Base-by-base conservation (phyloP, 1,140 invertebrate species). In the Ectropis grisescens region DNA sequence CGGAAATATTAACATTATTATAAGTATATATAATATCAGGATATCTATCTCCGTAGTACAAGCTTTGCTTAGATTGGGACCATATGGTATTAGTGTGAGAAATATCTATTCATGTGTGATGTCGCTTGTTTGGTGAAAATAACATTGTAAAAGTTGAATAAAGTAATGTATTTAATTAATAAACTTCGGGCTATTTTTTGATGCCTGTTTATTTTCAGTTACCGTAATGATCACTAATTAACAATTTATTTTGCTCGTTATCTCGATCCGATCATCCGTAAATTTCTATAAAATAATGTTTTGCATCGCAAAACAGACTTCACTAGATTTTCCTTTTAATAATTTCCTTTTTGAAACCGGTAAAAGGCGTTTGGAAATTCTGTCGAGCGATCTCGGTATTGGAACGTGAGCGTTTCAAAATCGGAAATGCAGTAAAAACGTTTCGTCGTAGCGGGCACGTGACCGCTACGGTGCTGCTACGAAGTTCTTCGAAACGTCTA, bases 391-490 rank as follows among this genome's bases (percentile, higher is more conserved):
- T 22, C 37, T n/a, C 25, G 25, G 3, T 12, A 37, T 33, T 37
- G 30, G 36, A 32, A 41, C n/a, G n/a, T n/a, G n/a, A n/a, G n/a
- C 51, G 50, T 47, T 44, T 41, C 31, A 52, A 44, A 54, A 60
- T 46, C 62, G 61, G 64, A 71, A 69, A 53, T 47, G 46, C 49
- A 48, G 47, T 64, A 60, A 62, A 71, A 72, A 67, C 59, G 60
- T 62, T 72, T 60, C 37, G 53, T 53, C 56, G 57, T 61, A 49
- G 56, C 40, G 14, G 44, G 62, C 57, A 57, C 62, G 68, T 69
- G 62, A 33, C 12, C 30, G 35, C 41, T 41, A 19, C 28, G 29
- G 33, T 24, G 16, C 30, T 24, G 26, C 31, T 37, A 43, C 35
- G 35, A n/a, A n/a, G n/a, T n/a, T n/a, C n/a, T n/a, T n/a, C n/a